phyloP scores from a whole-genome alignment of 1,140 invertebrate genomes.

The Halesus radiatus region DNA sequence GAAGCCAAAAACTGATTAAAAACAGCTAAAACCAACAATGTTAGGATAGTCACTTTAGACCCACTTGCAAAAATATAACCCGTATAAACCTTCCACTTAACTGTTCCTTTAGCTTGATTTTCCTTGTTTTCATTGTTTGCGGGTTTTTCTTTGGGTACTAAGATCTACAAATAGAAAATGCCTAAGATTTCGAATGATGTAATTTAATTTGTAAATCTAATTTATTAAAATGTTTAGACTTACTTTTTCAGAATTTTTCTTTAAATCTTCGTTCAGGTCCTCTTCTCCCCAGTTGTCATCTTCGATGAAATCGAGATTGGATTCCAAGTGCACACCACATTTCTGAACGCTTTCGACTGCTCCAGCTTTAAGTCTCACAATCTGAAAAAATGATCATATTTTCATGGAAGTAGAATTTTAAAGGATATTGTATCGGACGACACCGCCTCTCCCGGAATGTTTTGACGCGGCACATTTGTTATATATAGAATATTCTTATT shows the following conservation, averaged over 20 bases:
- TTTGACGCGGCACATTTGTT: too few relatives aligned
- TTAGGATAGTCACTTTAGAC: slow-evolving; percentile 60
- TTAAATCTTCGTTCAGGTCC: slow-evolving; percentile 59
- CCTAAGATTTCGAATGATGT: too few relatives aligned
- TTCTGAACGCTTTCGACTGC: background rate
- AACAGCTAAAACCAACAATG: slow-evolving; percentile 63
- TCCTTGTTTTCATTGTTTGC: background rate
- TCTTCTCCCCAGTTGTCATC: background rate
- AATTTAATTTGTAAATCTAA: too few relatives aligned
- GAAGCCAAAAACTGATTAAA: slow-evolving; percentile 67
- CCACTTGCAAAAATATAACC: slow-evolving; percentile 52
- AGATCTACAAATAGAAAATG: too few relatives aligned
- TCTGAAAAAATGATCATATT: too few relatives aligned
- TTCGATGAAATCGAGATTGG: background rate
- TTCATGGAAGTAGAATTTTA: too few relatives aligned
- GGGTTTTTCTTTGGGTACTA: too few relatives aligned
- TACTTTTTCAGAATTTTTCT: slow-evolving; percentile 18
- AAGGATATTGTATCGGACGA: too few relatives aligned
- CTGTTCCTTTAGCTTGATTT: background rate
- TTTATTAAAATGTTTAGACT: too few relatives aligned
- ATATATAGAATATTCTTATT: too few relatives aligned
- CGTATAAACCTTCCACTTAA: slow-evolving; percentile 9
- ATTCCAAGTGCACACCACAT: background rate
- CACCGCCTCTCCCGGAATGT: too few relatives aligned
- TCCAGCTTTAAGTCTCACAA: background rate